Percentiles rank a stretch among this genome's conserved stretches.
Evolutionary conservation across 2,888 invertebrate genomes (phyloP).

Genomic region (Cosmia trapezina): DNA sequence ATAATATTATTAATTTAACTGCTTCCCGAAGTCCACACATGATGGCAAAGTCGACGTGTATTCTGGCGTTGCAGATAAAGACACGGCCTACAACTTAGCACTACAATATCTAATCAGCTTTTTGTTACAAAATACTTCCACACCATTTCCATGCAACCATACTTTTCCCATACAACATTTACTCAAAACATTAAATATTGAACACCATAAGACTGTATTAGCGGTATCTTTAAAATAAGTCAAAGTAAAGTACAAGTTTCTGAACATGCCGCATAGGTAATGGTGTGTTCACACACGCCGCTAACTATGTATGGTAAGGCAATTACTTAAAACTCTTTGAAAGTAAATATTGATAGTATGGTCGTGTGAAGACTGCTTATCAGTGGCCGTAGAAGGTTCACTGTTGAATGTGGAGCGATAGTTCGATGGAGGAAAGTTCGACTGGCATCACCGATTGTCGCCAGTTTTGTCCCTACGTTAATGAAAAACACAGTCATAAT

Average conservation of each 20-base stretch:
- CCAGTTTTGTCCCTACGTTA: background rate
- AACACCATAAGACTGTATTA: conserved; percentile 55
- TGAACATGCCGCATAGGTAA: conserved; percentile 50
- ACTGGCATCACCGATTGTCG: background rate
- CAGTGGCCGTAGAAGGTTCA: conserved; percentile 38
- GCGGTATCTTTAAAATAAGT: conserved; percentile 60
- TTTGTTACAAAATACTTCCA: background rate
- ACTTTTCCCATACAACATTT: conserved; percentile 22
- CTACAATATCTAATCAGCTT: background rate
- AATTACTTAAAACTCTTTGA: conserved; percentile 81
- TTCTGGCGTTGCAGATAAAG: too few species aligned
- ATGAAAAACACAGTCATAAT: too few species aligned
- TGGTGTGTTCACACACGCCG: conserved; percentile 48
- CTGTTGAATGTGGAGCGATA: conserved; percentile 31
- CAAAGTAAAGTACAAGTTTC: conserved; percentile 55
- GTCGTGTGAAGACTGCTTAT: conserved; percentile 75
- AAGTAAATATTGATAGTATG: conserved; percentile 77
- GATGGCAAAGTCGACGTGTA: too few species aligned
- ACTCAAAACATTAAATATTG: conserved; percentile 54
- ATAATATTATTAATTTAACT: too few species aligned
- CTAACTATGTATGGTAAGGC: conserved; percentile 70
- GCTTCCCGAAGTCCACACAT: too few species aligned
- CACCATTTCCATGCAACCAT: background rate
- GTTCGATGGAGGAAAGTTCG: conserved; percentile 10
- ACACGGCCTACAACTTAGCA: too few species aligned